Evolutionary conservation across 1,140 invertebrate genomes (phyloP).

Genomic region (Coenobita brevimanus): DNA sequence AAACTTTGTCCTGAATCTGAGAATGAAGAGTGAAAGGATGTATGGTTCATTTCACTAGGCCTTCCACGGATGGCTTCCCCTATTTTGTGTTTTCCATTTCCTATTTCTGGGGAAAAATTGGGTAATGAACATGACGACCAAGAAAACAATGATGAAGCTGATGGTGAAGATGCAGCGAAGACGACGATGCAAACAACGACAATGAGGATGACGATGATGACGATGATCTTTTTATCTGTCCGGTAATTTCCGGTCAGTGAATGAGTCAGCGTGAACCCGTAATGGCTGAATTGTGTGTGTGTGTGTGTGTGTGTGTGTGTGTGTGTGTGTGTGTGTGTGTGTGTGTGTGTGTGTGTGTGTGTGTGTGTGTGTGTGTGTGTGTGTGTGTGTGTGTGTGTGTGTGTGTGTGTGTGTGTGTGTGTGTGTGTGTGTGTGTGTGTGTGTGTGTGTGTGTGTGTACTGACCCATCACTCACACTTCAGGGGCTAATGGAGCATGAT

Average conservation of each 20-base stretch:
- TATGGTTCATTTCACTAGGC: no score
- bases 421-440: conserved; percentile 38
- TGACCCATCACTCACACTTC: no score
- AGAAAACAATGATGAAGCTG: not conserved
- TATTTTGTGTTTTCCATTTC: not conserved
- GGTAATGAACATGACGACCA: not conserved
- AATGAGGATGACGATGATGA: no score
- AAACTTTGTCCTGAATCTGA: no score
- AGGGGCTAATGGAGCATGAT: no score
- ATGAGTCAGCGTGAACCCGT: no score
- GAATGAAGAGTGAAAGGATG: no score
- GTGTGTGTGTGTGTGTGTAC: no score
- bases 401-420: conserved; percentile 45
- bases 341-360: not conserved
- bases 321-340: not conserved
- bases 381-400: conserved; percentile 43
- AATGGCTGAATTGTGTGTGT: not conserved
- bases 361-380: conserved; percentile 15
- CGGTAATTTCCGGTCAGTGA: no score
- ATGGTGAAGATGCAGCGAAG: not conserved
- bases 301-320: not conserved
- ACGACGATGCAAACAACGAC: not conserved
- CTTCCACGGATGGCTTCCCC: not conserved
- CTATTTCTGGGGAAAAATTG: not conserved
- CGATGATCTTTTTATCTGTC: no score